Conservation (phyloP, 2,113 vertebrate genomes). For the Uropsilus gracilis region DNA sequence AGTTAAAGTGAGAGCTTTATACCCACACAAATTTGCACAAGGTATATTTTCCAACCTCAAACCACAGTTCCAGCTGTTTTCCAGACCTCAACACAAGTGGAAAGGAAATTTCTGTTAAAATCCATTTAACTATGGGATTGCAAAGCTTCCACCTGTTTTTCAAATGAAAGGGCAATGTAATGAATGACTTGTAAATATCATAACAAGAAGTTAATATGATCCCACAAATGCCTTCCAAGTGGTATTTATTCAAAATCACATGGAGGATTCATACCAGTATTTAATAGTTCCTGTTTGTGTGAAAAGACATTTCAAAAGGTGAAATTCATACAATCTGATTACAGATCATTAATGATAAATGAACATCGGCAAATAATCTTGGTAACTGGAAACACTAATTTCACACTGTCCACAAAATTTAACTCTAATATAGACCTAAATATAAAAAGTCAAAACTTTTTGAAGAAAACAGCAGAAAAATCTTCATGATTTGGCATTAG, state of each 20-base stretch:
- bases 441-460: background rate
- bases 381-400: background rate
- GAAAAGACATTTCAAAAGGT: background rate
- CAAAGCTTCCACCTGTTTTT: background rate
- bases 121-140: background rate
- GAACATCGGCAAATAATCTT: background rate
- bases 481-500: background rate
- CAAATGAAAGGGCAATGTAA: background rate
- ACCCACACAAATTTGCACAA: background rate
- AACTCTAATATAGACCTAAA: background rate
- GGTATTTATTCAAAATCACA: background rate
- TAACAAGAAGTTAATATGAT: background rate
- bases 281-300: background rate
- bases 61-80: background rate
- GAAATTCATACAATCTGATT: background rate
- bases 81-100: background rate
- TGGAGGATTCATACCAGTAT: background rate
- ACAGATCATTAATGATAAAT: background rate
- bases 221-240: background rate
- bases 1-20: background rate
- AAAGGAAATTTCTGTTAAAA: background rate
- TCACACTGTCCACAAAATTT: background rate
- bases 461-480: background rate
- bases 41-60: background rate
- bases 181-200: background rate